Conservation (phyloP, 2,888 invertebrate genomes). For the Sinodicranocentrus sp. region DNA sequence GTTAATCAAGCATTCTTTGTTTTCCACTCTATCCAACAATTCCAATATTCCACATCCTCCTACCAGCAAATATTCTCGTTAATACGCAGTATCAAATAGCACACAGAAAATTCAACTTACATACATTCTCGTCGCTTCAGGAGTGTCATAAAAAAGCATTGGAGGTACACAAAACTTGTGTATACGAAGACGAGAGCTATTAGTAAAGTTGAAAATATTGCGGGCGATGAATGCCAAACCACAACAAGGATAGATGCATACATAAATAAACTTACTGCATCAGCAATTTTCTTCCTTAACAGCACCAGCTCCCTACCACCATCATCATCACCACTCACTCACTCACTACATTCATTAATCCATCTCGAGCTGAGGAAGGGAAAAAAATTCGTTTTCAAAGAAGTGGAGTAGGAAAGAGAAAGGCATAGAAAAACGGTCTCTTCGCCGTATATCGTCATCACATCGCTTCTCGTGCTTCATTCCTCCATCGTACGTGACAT, state of each 20-base stretch:
- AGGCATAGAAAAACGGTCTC: neutral
- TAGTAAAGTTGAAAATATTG: slow-evolving; percentile 2
- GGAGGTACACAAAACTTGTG: neutral
- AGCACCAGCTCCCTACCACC: neutral
- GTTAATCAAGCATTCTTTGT: no score
- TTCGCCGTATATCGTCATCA: neutral
- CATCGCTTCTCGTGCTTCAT: neutral
- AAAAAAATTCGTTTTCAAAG: neutral
- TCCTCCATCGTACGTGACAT: slow-evolving; percentile 35
- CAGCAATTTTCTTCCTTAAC: slow-evolving; percentile 46
- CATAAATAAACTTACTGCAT: slow-evolving; percentile 49
- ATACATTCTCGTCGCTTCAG: no score
- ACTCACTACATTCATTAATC: slow-evolving; percentile 2
- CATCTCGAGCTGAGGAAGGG: neutral
- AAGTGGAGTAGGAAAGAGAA: slow-evolving; percentile 4
- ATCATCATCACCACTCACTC: neutral
- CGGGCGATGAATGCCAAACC: neutral
- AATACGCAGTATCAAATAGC: no score
- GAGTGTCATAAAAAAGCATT: no score
- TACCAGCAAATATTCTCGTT: no score
- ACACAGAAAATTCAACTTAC: no score
- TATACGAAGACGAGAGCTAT: neutral
- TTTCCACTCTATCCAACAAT: no score
- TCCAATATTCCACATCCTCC: no score
- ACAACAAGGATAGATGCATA: slow-evolving; percentile 14